Evolutionary conservation across 2,113 vertebrate genomes (phyloP).

Genomic region (Dicerorhinus sumatrensis): DNA sequence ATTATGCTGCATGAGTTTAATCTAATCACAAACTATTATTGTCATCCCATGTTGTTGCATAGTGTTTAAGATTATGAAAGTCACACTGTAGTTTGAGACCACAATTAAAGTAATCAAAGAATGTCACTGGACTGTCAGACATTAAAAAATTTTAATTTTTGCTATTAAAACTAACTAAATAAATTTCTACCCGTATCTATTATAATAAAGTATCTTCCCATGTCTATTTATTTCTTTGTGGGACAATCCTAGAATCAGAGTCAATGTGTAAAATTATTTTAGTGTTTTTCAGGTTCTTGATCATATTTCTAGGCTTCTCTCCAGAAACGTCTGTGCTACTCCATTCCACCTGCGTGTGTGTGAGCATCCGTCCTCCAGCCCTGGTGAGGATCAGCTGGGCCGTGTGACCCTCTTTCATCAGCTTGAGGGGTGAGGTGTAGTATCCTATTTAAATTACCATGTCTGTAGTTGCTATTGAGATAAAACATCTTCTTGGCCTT

Average conservation of each 20-base stretch:
- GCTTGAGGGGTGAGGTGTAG: background rate
- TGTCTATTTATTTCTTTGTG: background rate
- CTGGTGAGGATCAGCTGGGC: accelerated
- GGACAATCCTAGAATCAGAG: background rate
- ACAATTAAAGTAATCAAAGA: background rate
- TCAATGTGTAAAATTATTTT: background rate
- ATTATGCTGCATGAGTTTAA: background rate
- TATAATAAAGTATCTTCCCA: accelerated
- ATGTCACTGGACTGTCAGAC: background rate
- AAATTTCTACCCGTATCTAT: accelerated
- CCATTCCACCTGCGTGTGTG: accelerated
- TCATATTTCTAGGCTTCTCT: accelerated
- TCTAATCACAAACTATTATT: background rate
- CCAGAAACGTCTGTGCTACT: background rate
- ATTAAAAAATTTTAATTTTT: background rate
- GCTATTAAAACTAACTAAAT: background rate
- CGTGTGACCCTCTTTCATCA: accelerated
- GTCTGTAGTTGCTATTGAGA: too few relatives aligned
- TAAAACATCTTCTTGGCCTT: background rate
- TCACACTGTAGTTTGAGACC: background rate
- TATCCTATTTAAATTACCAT: too few relatives aligned
- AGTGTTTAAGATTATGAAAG: background rate
- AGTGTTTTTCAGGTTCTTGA: background rate
- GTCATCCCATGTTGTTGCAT: background rate
- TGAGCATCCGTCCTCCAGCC: accelerated